These are phyloP conservation scores for Gerris lacustris DNA, from an alignment of 2,888 invertebrate genomes.

Conservation along the genomic window DNA sequence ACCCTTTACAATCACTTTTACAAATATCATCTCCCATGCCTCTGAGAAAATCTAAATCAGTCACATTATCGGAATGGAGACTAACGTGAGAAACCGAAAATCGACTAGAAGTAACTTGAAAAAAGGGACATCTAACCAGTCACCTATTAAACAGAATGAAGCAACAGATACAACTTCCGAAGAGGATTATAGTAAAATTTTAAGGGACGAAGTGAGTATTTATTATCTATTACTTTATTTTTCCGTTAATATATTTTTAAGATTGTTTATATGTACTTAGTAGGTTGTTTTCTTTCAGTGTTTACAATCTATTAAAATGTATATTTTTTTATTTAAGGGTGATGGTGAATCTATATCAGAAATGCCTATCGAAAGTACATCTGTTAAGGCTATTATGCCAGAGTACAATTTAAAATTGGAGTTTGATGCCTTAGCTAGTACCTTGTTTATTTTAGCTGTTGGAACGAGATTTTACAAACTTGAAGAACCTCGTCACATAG, in stretches of 20 bases:
- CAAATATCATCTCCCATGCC: neutral
- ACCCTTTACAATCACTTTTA: slow-evolving; percentile 3
- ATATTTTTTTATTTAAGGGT: neutral
- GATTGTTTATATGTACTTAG: too few relatives aligned
- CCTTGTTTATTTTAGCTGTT: slow-evolving; percentile 56
- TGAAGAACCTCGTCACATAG: slow-evolving; percentile 73
- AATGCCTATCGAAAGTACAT: neutral
- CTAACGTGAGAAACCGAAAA: neutral
- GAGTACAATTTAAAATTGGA: neutral
- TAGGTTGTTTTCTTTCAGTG: too few relatives aligned
- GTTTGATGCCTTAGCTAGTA: slow-evolving; percentile 60
- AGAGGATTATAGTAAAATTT: neutral
- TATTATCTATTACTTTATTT: neutral
- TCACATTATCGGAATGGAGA: neutral
- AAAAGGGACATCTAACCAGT: neutral
- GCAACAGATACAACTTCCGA: neutral
- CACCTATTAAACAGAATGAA: neutral
- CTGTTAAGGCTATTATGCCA: neutral
- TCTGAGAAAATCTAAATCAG: neutral
- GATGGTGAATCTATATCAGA: neutral
- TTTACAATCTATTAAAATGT: too few relatives aligned
- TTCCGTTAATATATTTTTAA: too few relatives aligned
- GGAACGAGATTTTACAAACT: slow-evolving; percentile 70
- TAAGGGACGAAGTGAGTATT: slow-evolving; percentile 1
- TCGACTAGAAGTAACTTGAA: neutral